phyloP scores from a whole-genome alignment of 2,888 invertebrate genomes.

The Acholoe squamosa region DNA sequence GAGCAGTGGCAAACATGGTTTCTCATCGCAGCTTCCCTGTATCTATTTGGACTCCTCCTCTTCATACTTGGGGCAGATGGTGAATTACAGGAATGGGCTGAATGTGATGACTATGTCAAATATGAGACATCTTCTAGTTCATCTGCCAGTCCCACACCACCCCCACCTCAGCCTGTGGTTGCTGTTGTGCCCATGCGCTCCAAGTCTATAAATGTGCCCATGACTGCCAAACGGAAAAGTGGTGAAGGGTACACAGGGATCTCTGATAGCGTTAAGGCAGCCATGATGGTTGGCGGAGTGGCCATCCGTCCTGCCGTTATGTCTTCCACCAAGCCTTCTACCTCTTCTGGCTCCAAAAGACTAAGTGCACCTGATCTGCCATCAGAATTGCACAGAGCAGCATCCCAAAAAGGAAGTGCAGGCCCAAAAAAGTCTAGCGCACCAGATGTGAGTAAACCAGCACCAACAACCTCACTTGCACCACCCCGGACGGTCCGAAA shows the following conservation, averaged over 20 bases:
- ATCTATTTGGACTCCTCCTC: conserved; percentile 86
- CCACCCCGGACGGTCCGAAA: neutral
- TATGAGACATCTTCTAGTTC: conserved; percentile 3
- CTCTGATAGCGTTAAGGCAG: neutral
- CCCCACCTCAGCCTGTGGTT: neutral
- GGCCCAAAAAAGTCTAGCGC: conserved; percentile 33
- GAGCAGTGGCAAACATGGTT: conserved; percentile 88
- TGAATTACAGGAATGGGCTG: conserved; percentile 73
- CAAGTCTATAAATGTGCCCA: neutral
- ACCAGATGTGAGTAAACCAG: conserved; percentile 35
- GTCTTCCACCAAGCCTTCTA: neutral
- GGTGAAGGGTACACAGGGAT: neutral
- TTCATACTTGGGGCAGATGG: conserved; percentile 74
- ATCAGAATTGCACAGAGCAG: conserved; percentile 4
- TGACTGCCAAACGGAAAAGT: conserved; percentile 26
- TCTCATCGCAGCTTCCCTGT: conserved; percentile 91
- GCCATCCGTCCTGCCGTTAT: neutral
- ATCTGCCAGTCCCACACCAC: neutral
- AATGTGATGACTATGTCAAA: conserved; percentile 44
- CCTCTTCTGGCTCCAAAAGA: neutral
- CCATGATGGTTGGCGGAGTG: neutral
- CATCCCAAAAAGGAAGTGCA: conserved; percentile 6
- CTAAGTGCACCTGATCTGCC: conserved; percentile 42
- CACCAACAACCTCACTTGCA: neutral
- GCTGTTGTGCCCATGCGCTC: conserved; percentile 8